A percentile compares a stretch with the other conserved stretches of the same genome.
Conservation (phyloP, 2,113 vertebrate genomes). For the Eupsittula cactorum region DNA sequence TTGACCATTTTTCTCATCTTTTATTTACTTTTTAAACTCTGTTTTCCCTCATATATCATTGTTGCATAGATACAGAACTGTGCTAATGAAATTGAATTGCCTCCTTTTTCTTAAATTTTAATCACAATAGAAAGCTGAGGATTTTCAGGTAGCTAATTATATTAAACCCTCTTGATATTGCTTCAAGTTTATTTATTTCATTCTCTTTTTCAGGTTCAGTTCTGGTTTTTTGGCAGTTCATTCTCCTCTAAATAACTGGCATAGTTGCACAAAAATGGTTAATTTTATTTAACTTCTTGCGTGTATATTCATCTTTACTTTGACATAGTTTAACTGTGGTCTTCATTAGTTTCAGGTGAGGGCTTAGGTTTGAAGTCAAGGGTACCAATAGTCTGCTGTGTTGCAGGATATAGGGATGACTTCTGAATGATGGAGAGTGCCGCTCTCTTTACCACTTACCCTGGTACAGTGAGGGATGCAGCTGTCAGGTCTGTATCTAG, state of each 20-base stretch:
- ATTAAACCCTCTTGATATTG: background rate
- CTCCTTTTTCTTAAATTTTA: constrained; percentile 15
- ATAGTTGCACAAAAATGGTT: background rate
- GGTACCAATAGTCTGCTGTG: background rate
- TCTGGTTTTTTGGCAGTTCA: background rate
- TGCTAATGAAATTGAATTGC: background rate
- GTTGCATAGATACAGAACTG: background rate
- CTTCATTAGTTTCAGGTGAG: background rate
- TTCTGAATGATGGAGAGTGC: background rate
- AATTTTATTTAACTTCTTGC: background rate
- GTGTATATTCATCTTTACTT: background rate
- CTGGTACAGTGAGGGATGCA: background rate
- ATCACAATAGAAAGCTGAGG: background rate
- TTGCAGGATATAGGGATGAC: background rate
- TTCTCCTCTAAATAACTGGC: background rate
- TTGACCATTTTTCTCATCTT: background rate
- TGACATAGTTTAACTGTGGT: background rate
- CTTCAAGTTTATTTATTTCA: constrained; percentile 7
- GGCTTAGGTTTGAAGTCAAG: background rate
- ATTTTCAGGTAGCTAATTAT: background rate
- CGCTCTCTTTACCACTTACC: background rate
- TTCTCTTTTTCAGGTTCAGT: background rate
- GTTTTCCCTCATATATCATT: background rate
- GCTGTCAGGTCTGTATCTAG: background rate
- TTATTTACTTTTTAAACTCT: background rate